Evolutionary conservation across 2,888 invertebrate genomes (phyloP), one percentile per base, ranked within the genome.

Genomic region (Nebria brevicollis): DNA sequence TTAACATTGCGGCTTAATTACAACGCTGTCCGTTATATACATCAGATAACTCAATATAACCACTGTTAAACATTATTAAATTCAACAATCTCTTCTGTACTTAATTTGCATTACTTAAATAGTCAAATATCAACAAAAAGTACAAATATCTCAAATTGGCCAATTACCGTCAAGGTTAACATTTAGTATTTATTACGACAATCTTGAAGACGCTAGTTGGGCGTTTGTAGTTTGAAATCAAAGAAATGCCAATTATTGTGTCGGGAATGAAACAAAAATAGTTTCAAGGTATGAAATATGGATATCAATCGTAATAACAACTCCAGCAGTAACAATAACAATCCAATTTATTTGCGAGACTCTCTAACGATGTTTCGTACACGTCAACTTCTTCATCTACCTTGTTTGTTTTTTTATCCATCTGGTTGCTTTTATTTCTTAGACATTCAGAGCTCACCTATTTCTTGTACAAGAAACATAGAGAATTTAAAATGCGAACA

Each of bases 1-100:
- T 78, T 78, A 78, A 78, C 78, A 73, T 78, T 78, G 73, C 78
- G 65, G 78, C 78, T 78, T 73, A 78, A 78, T 78, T 78, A 78
- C 72, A 72, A 65, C 72, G 73, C 65, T 78, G 72, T 54, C 54
- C 54, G 54, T 13, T 54, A 11, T 54, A 54, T 54, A 54, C 54
- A 13, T 54, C 54, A 54, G 54, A 54, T 54, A 8, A 54, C 54
- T 54, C 54, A 34, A 34, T 34, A 34, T 34, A 34, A 34, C 5
- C 34, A 34, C 34, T 34, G 34, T 34, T 34, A 34, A 34, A 34
- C 34, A 34, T 34, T 54, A 54, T 54, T 13, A 54, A 54, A 54
- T 54, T 54, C 13, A 54, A 54, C 54, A 54, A 8, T 13, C 54
- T 11, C 54, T 13, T 8, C 8, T 3, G 54, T 54, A 13, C 54